phyloP scores from a whole-genome alignment of 2,888 invertebrate genomes.

The Trichopria drosophilae region DNA sequence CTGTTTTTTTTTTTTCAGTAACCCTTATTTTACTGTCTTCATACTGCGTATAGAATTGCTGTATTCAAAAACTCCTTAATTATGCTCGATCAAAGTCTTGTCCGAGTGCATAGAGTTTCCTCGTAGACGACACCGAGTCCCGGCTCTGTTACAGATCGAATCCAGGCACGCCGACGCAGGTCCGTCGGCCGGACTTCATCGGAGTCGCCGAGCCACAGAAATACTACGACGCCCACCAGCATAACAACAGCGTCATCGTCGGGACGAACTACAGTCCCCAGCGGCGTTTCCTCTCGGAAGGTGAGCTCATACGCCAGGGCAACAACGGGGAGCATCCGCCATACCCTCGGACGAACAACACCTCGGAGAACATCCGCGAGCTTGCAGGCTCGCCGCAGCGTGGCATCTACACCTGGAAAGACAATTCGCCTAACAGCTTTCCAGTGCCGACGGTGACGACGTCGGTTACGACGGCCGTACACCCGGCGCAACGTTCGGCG shows the following conservation, averaged over 20 bases:
- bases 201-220: conserved; percentile 63
- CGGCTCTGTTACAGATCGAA: conserved; percentile 71
- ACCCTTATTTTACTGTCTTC: too few relatives aligned
- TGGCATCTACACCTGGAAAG: conserved; percentile 79
- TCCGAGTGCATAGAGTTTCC: too few relatives aligned
- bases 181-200: conserved; percentile 85
- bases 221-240: conserved; percentile 48
- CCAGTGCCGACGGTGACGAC: conserved; percentile 50
- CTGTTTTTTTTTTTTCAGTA: too few relatives aligned
- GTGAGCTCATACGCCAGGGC: conserved; percentile 59
- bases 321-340: conserved; percentile 56
- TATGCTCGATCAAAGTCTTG: too few relatives aligned
- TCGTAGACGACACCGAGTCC: too few relatives aligned
- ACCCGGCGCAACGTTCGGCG: conserved; percentile 37
- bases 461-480: conserved; percentile 44
- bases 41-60: too few relatives aligned
- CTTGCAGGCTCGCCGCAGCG: conserved; percentile 86
- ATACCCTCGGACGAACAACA: conserved; percentile 73
- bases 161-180: conserved; percentile 89
- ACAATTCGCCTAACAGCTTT: conserved; percentile 69
- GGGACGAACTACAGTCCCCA: conserved; percentile 55
- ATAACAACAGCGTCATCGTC: conserved; percentile 49
- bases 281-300: conserved; percentile 75
- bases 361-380: conserved; percentile 85
- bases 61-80: too few relatives aligned